Evolutionary conservation across 2,797 vertebrate genomes (phyloP).

Genomic region (Mormyrops attenuatus): DNA sequence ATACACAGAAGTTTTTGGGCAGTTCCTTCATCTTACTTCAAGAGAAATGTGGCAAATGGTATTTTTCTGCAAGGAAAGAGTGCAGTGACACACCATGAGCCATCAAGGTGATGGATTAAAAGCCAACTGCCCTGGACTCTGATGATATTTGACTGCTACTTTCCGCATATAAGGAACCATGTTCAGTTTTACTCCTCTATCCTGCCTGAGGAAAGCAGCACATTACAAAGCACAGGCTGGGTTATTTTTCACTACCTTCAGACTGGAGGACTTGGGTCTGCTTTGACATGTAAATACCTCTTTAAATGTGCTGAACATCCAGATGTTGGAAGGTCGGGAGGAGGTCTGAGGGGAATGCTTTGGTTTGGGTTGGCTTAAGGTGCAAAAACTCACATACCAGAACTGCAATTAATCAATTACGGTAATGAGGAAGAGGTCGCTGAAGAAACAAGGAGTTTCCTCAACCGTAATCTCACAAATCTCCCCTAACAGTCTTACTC

Average conservation of each 20-base stretch:
- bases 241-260: background rate
- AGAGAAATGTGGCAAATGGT: background rate
- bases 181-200: background rate
- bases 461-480: background rate
- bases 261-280: background rate
- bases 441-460: background rate
- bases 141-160: background rate
- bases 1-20: background rate
- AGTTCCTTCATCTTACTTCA: background rate
- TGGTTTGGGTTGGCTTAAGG: background rate
- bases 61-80: background rate
- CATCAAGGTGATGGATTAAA: conserved; percentile 1
- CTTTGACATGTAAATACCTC: background rate
- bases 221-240: background rate
- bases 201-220: background rate
- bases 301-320: background rate
- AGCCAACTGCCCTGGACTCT: background rate
- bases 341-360: background rate
- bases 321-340: background rate
- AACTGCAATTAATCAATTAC: background rate
- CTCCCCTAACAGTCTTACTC: background rate
- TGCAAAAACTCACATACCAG: no score
- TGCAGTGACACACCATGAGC: background rate
- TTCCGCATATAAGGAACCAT: background rate
- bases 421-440: background rate